Evolutionary conservation across 2,113 vertebrate species (phyloP).

Genomic region (Pseudonaja textilis): DNA sequence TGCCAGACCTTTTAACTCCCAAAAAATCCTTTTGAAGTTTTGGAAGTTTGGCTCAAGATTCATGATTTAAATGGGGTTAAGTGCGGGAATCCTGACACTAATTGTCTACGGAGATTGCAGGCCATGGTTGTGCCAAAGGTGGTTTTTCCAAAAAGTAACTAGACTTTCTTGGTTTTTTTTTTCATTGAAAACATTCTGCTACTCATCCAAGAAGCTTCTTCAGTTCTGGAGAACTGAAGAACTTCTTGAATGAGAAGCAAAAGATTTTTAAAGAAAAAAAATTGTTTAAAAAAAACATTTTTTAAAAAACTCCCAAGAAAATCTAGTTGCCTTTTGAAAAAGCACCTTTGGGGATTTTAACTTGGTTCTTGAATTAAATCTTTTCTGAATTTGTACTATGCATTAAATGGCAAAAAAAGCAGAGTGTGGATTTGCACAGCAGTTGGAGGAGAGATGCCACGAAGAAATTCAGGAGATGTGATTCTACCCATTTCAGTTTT

Average conservation of each 20-base stretch:
- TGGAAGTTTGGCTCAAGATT: no score
- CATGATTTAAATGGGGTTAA: no score
- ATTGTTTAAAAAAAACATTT: no score
- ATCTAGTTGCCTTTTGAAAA: not conserved
- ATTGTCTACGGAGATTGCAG: not conserved
- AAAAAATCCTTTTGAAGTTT: no score
- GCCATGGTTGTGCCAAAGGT: not conserved
- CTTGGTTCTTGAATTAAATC: not conserved
- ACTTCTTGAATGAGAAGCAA: no score
- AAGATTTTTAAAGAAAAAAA: no score
- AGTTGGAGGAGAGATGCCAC: not conserved
- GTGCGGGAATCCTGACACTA: no score
- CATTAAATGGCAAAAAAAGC: not conserved
- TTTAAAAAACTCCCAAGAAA: not conserved
- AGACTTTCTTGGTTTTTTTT: not conserved
- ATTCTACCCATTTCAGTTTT: not conserved
- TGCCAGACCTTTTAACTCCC: no score
- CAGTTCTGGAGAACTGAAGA: not conserved
- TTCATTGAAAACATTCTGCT: no score
- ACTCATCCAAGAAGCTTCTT: not conserved
- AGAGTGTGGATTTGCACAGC: not conserved
- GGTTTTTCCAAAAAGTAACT: not conserved
- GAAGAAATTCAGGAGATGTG: not conserved
- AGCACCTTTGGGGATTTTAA: not conserved
- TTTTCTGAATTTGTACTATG: not conserved